phyloP scores from a whole-genome alignment of 2,113 vertebrate genomes.

The Bambusicola thoracicus region DNA sequence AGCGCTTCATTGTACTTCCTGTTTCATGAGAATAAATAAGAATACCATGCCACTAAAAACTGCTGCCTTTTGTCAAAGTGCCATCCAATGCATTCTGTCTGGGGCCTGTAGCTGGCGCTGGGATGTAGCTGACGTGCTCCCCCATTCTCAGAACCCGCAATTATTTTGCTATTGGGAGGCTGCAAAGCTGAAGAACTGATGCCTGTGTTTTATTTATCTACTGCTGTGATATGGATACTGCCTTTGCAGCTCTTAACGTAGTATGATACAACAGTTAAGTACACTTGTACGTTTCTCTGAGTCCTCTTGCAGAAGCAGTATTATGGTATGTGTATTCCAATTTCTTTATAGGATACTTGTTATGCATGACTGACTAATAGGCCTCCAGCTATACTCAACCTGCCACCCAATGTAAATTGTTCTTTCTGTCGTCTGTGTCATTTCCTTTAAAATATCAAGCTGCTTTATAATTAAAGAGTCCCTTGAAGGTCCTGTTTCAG shows the following conservation, averaged over 20 bases:
- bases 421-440: slow-evolving; percentile 33
- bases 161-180: not conserved
- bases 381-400: slow-evolving; percentile 58
- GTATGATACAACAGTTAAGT: not conserved
- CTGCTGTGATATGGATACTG: accelerated
- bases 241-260: not conserved
- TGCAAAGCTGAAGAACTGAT: not conserved
- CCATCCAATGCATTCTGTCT: not conserved
- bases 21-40: too few species aligned
- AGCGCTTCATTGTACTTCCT: not conserved
- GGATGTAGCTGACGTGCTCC: not conserved
- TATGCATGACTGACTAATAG: slow-evolving; percentile 51
- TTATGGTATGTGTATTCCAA: not conserved
- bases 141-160: not conserved
- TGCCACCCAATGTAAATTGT: slow-evolving; percentile 52
- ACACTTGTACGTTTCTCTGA: not conserved
- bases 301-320: not conserved
- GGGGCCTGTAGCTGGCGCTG: not conserved
- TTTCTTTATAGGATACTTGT: slow-evolving; percentile 9
- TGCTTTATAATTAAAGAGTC: slow-evolving; percentile 68
- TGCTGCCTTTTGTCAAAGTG: not conserved
- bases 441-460: slow-evolving; percentile 67
- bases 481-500: slow-evolving; percentile 58
- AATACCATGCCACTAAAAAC: not conserved
- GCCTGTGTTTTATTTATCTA: not conserved